Percentiles rank a stretch among this genome's conserved stretches.
phyloP scores from a whole-genome alignment of 2,113 vertebrate genomes.

The Haplochromis burtoni region DNA sequence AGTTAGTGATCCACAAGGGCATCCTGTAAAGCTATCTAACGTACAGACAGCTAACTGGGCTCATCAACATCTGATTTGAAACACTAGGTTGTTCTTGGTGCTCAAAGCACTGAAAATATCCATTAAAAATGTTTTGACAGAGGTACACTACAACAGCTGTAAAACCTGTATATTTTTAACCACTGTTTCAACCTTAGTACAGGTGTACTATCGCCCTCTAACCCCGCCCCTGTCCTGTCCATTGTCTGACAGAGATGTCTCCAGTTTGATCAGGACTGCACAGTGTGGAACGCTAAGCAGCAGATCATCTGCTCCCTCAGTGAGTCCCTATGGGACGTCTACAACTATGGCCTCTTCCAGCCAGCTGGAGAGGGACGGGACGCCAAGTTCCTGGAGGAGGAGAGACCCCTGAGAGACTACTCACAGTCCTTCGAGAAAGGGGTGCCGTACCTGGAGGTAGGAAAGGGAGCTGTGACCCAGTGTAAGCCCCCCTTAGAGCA shows the following conservation, averaged over 20 bases:
- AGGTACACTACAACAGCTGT: not conserved
- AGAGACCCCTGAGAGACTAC: slow-evolving; percentile 78
- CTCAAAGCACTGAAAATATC: not conserved
- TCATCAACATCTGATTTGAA: not conserved
- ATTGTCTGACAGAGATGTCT: slow-evolving; percentile 78
- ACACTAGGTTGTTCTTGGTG: not conserved
- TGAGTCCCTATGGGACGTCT: slow-evolving; percentile 83
- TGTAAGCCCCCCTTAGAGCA: not conserved
- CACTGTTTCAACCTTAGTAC: not conserved
- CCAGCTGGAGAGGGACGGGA: slow-evolving; percentile 85
- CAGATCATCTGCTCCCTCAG: slow-evolving; percentile 85
- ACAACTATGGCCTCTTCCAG: slow-evolving; percentile 92
- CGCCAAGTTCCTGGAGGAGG: slow-evolving; percentile 88
- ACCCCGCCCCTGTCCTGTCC: not conserved
- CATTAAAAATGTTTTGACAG: not conserved
- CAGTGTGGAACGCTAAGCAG: slow-evolving; percentile 87
- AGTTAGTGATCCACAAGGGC: not conserved
- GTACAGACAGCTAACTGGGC: not conserved
- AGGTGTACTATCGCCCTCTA: not conserved
- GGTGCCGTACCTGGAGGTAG: slow-evolving; percentile 88
- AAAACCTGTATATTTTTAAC: not conserved
- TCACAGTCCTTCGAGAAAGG: slow-evolving; percentile 88
- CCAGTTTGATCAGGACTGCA: slow-evolving; percentile 84
- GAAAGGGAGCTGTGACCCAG: not conserved
- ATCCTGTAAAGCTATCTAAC: not conserved